A percentile compares a stretch with the other conserved stretches of the same genome.
These are phyloP conservation scores for Hemicentrotus pulcherrimus DNA, from an alignment of 35 echinoderm and acorn worm species.

Conservation along the genomic window DNA sequence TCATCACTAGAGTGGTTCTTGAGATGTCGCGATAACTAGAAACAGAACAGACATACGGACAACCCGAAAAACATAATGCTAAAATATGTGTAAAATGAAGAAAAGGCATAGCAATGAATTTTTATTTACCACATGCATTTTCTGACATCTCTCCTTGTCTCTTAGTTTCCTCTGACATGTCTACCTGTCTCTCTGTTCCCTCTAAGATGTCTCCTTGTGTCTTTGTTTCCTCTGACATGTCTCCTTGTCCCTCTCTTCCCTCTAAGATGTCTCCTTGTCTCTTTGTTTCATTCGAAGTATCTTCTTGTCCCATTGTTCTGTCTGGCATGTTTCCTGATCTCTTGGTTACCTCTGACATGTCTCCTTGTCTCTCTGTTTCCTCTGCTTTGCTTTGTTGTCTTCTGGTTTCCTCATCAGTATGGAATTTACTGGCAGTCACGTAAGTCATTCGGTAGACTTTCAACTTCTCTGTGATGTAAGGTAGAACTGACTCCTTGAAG, in stretches of 20 bases:
- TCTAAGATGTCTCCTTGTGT: neutral
- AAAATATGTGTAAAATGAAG: too few species aligned
- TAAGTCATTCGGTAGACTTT: conserved; percentile 86
- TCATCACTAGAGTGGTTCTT: too few species aligned
- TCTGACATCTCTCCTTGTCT: neutral
- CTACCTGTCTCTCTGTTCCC: neutral
- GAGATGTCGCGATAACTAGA: too few species aligned
- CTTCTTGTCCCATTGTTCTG: neutral
- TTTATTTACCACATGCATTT: neutral
- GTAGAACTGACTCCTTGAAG: conserved; percentile 86
- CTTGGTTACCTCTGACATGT: neutral
- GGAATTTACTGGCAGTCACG: conserved; percentile 67
- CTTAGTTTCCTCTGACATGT: neutral
- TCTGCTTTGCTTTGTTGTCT: conserved; percentile 36
- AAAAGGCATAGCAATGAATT: neutral
- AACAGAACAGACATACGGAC: too few species aligned
- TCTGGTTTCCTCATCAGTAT: conserved; percentile 48
- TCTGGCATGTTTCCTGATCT: neutral
- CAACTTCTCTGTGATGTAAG: conserved; percentile 79
- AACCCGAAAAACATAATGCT: too few species aligned
- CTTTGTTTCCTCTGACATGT: neutral
- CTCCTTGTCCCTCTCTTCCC: neutral
- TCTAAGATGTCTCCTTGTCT: neutral
- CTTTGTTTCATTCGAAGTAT: neutral
- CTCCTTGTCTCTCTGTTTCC: neutral